Conservation (phyloP, 92 coral and sea anemone species). For the Heliopora coerulea region DNA sequence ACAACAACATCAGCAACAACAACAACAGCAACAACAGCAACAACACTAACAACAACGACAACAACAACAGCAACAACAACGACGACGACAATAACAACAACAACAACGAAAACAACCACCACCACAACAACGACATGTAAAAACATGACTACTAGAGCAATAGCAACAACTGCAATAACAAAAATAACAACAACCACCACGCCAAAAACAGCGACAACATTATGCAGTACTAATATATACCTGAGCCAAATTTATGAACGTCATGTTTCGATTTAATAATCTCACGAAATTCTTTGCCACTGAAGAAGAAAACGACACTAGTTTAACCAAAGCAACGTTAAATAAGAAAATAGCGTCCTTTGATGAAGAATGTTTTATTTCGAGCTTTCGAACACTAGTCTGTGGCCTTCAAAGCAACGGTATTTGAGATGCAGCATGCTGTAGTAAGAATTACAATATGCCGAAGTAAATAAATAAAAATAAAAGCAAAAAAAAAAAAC, state of each 20-base stretch:
- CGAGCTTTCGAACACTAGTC: too few species aligned
- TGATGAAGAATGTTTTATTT: too few species aligned
- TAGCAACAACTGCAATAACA: background rate
- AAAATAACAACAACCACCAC: background rate
- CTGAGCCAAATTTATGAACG: conserved; percentile 93
- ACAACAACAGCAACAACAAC: background rate
- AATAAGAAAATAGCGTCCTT: too few species aligned
- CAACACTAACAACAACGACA: too few species aligned
- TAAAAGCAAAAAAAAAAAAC: background rate
- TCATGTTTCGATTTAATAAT: conserved; percentile 79
- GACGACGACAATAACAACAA: background rate
- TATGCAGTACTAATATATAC: conserved; percentile 14
- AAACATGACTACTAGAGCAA: background rate
- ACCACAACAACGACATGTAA: background rate
- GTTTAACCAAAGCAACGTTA: background rate
- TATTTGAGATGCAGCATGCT: too few species aligned
- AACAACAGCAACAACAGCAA: too few species aligned
- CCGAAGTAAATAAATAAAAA: background rate
- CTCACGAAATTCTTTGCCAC: conserved; percentile 87
- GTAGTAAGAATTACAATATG: background rate
- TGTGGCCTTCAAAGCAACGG: too few species aligned
- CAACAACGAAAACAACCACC: background rate
- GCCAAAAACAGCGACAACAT: background rate
- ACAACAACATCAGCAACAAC: too few species aligned
- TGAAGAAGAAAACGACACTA: conserved; percentile 35